A percentile compares a stretch with the other conserved stretches of the same genome.
phyloP scores from a whole-genome alignment of 2,888 invertebrate genomes.

The Pharmacophagus antenor region DNA sequence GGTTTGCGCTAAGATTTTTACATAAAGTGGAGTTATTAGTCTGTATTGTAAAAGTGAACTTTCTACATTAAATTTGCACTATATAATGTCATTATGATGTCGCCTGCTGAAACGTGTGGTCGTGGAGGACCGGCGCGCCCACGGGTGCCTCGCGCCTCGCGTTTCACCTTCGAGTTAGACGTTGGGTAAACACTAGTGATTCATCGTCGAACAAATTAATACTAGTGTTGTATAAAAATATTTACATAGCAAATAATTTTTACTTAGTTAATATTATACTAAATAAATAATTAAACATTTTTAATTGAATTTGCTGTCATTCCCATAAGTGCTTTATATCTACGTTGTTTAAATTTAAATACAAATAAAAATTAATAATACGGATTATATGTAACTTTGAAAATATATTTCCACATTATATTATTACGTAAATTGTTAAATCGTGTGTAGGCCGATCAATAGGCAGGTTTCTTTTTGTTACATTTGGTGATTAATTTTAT shows the following conservation, averaged over 20 bases:
- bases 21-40: constrained; percentile 78
- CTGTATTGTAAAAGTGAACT: constrained; percentile 75
- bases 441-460: constrained; percentile 54
- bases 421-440: constrained; percentile 74
- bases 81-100: constrained; percentile 66
- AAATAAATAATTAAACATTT: constrained; percentile 78
- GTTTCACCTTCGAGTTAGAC: constrained; percentile 68
- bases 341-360: constrained; percentile 80
- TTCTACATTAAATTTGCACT: constrained; percentile 79
- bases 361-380: constrained; percentile 75
- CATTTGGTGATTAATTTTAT: constrained; percentile 43
- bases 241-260: constrained; percentile 80
- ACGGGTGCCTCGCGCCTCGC: constrained; percentile 51
- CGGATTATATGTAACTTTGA: constrained; percentile 76
- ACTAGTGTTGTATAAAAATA: constrained; percentile 80
- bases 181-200: constrained; percentile 74
- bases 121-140: too few species aligned
- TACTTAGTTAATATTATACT: constrained; percentile 79
- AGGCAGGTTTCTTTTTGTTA: constrained; percentile 42
- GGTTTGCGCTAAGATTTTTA: constrained; percentile 79
- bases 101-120: constrained; percentile 52
- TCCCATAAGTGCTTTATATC: constrained; percentile 82
- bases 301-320: constrained; percentile 82
- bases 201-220: constrained; percentile 76
- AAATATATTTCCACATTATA: constrained; percentile 74